Evolutionary conservation across 2,113 vertebrate species (phyloP), one percentile per base, ranked within the genome.

Genomic region (Prunella fulvescens): DNA sequence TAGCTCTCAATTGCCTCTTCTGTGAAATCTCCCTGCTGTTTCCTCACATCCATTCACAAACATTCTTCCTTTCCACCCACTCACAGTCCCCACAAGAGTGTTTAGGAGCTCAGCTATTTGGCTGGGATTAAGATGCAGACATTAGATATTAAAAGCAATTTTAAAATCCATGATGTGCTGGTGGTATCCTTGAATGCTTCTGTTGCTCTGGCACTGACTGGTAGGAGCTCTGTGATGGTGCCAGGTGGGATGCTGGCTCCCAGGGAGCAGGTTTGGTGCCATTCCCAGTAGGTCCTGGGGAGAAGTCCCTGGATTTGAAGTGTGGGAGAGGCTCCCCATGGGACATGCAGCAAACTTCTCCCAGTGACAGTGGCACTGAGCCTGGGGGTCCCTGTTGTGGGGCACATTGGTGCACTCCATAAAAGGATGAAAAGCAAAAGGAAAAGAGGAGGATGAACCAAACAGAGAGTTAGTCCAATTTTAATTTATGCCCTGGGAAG

Each of bases 181-280:
- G 10, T 0, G 0, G 2, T 12, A 7, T 31, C n/a, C 19, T 62
- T 9, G 17, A 9, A 7, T 6, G 8, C 88, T 47, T 48, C 81
- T 64, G 19, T 29, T 33, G 1, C 50, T 40, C 61, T 12, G 17
- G 14, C 39, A n/a, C 53, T 79, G 61, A 14, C 31, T 73, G 24
- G 15, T 57, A 3, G 42, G 42, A 33, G 62, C 8, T 19, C 70
- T 9, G 13, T 5, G 31, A 18, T 19, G 11, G 19, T n/a, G 42
- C 31, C 81, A 87, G 37, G 14, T 69, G 31, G 56, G 44, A 31
- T 62, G 50, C 45, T 39, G 33, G 48, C 42, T 7, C 69, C 50
- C 29, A 62, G 66, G 47, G 58, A 82, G 44, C 14, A 37, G 8
- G 69, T 86, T 85, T 66, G 50, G 19, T 70, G 54, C 42, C 26